Percentiles rank a stretch among this genome's conserved stretches.
phyloP scores from a whole-genome alignment of 2,888 invertebrate species.

The Julus scanicus region DNA sequence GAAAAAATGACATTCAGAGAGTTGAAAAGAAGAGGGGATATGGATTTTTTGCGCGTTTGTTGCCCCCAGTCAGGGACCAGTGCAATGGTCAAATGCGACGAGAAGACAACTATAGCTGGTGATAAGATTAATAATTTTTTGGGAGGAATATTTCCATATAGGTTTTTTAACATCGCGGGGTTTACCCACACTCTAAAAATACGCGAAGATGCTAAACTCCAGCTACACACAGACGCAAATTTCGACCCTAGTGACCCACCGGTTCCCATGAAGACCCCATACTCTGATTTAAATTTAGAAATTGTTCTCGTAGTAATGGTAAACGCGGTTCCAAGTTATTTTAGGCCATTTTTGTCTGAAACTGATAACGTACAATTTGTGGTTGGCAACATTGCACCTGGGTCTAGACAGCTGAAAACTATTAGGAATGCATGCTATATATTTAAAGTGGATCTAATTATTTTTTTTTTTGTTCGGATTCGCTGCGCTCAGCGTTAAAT shows the following conservation, averaged over 20 bases:
- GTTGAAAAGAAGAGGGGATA: conserved; percentile 25
- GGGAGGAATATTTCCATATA: neutral
- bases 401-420: neutral
- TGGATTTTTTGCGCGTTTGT: conserved; percentile 26
- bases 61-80: neutral
- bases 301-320: neutral
- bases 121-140: conserved; percentile 1
- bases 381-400: neutral
- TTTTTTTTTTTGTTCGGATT: neutral
- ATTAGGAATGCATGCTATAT: neutral
- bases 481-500: neutral
- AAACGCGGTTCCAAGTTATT: neutral
- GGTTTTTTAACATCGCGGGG: neutral
- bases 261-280: neutral
- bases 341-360: neutral
- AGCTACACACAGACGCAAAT: neutral
- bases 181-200: neutral
- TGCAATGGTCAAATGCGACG: conserved; percentile 6
- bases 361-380: neutral
- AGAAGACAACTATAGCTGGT: neutral
- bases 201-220: neutral
- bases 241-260: neutral
- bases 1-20: conserved; percentile 28
- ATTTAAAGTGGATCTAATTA: neutral
- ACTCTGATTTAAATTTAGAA: conserved; percentile 21